Percentiles rank a stretch among this genome's conserved stretches.
Conservation (phyloP, 1,140 invertebrate species). For the Mamestra configurata region DNA sequence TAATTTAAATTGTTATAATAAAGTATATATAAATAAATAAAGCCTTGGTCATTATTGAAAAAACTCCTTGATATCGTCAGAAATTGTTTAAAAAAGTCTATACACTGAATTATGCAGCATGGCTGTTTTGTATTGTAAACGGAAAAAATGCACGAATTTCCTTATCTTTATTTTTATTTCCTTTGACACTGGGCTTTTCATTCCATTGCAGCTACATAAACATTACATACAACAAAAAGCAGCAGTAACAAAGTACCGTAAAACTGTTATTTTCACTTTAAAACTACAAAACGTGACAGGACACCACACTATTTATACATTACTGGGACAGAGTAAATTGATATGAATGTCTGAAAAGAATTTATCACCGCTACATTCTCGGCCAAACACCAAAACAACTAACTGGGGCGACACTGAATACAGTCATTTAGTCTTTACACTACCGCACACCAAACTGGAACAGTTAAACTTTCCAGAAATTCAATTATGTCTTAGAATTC, state of each 20-base stretch:
- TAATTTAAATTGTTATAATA: no score
- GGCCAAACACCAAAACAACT: constrained; percentile 16
- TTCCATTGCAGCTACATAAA: not conserved
- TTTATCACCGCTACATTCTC: constrained; percentile 35
- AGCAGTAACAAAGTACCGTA: not conserved
- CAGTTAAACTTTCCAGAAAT: constrained; percentile 44
- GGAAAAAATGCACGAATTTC: not conserved
- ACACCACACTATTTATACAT: constrained; percentile 34
- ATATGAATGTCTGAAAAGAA: constrained; percentile 29
- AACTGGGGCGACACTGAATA: not conserved
- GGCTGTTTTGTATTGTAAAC: no score
- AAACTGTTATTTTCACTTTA: constrained; percentile 30
- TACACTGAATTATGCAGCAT: no score
- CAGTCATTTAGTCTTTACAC: constrained; percentile 27
- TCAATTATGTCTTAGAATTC: constrained; percentile 50
- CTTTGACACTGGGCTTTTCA: not conserved
- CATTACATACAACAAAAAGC: not conserved
- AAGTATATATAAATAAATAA: no score
- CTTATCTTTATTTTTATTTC: not conserved
- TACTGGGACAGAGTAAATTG: constrained; percentile 41
- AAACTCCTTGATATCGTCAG: not conserved
- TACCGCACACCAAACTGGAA: constrained; percentile 14
- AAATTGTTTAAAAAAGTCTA: no score
- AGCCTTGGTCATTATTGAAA: not conserved
- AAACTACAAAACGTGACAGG: constrained; percentile 18